These are phyloP conservation scores for Athalia rosae DNA, from an alignment of 2,888 invertebrate genomes.

Conservation along the genomic window DNA sequence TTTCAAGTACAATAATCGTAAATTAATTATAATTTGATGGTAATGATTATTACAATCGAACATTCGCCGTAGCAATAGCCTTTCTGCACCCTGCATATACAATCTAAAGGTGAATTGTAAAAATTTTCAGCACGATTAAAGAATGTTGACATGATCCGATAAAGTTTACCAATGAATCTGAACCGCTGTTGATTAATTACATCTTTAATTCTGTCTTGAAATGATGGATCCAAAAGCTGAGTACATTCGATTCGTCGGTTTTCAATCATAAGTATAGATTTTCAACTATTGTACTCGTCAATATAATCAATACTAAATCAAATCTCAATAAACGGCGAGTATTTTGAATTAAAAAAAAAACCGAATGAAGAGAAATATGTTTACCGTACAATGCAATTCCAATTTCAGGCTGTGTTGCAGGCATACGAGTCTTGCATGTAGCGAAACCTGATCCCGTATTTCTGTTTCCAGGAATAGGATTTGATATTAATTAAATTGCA, in stretches of 20 bases:
- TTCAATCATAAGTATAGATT: background rate
- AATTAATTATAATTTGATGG: conserved; percentile 55
- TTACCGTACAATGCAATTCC: background rate
- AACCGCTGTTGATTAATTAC: background rate
- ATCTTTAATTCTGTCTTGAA: background rate
- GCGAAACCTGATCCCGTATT: background rate
- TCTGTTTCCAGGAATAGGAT: conserved; percentile 6
- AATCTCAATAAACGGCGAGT: no score
- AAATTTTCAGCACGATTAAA: conserved; percentile 40
- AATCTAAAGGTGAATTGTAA: conserved; percentile 56
- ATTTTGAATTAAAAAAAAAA: background rate
- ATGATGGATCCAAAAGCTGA: conserved; percentile 19
- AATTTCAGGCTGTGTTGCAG: background rate
- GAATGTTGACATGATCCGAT: conserved; percentile 5
- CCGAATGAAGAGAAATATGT: background rate
- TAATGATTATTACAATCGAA: conserved; percentile 59
- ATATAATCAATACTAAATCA: no score
- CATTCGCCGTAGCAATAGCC: conserved; percentile 59
- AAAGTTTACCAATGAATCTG: background rate
- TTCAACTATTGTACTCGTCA: no score
- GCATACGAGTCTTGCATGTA: conserved; percentile 15
- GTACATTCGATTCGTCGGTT: conserved; percentile 1
- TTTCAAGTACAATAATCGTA: conserved; percentile 30
- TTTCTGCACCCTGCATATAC: conserved; percentile 60
- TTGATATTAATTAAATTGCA: conserved; percentile 4